Conservation (phyloP, 2,113 vertebrate species). For the Probosciger aterrimus region DNA sequence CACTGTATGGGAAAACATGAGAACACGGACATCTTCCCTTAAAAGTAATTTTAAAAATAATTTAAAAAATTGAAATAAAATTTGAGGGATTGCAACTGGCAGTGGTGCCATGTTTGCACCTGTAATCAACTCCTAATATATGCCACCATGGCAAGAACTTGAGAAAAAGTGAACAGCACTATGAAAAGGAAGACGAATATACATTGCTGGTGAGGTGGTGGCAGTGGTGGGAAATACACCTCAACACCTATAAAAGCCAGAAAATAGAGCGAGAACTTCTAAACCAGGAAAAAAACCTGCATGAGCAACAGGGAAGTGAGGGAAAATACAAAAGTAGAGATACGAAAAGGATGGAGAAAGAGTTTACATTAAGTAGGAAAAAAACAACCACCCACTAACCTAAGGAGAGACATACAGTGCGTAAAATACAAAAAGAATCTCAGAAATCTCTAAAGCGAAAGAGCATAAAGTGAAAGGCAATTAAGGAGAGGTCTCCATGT, state of each 20-base stretch:
- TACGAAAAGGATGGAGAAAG: not conserved
- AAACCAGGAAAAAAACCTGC: not conserved
- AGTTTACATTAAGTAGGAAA: not conserved
- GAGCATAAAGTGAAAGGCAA: not conserved
- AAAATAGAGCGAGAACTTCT: not conserved
- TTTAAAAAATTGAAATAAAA: not conserved
- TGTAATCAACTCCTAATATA: not conserved
- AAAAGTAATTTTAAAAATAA: not conserved
- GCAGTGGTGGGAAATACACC: not conserved
- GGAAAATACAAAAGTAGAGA: not conserved
- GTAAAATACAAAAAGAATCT: not conserved
- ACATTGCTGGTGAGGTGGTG: not conserved
- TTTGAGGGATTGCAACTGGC: not conserved
- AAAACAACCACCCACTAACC: not conserved
- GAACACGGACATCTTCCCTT: not conserved
- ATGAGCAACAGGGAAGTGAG: not conserved
- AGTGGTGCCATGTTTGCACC: not conserved
- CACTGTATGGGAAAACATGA: not conserved
- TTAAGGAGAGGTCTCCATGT: not conserved
- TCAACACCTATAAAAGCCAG: not conserved
- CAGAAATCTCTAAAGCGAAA: not conserved
- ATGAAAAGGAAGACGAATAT: not conserved
- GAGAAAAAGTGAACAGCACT: not conserved
- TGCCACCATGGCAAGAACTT: not conserved
- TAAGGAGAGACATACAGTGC: not conserved